Evolutionary conservation across 2,888 invertebrate genomes (phyloP).

Genomic region (Cephus rjabovi): DNA sequence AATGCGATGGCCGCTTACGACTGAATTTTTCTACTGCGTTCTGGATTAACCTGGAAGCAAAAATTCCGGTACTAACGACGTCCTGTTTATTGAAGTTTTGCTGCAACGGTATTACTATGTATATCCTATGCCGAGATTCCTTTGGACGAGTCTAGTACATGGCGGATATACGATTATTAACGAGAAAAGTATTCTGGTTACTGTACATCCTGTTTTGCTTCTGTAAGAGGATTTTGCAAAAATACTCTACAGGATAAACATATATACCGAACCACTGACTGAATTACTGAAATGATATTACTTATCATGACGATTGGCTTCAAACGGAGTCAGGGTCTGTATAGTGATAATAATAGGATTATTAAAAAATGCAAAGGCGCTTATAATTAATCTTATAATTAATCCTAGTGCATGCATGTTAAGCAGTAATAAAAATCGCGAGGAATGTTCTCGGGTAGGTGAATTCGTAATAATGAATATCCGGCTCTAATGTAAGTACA

Average conservation of each 20-base stretch:
- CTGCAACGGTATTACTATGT: background rate
- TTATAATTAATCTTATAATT: background rate
- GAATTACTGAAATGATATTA: background rate
- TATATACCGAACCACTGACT: background rate
- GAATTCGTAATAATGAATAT: background rate
- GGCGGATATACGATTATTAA: background rate
- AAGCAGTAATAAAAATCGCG: background rate
- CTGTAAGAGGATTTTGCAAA: background rate
- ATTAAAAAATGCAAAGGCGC: background rate
- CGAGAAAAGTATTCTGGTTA: background rate
- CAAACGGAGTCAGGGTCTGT: background rate
- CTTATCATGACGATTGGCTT: background rate
- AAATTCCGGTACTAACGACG: background rate
- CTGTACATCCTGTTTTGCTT: background rate
- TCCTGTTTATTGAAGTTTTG: background rate
- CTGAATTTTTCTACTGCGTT: background rate
- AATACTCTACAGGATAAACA: background rate
- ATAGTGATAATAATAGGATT: background rate
- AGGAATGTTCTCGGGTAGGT: background rate
- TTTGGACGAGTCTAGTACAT: background rate
- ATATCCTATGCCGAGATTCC: background rate
- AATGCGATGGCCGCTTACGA: background rate
- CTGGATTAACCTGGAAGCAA: background rate
- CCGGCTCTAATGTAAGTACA: background rate
- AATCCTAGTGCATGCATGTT: background rate